phyloP scores from a whole-genome alignment of 2,888 invertebrate genomes.

The Andrena praecox region DNA sequence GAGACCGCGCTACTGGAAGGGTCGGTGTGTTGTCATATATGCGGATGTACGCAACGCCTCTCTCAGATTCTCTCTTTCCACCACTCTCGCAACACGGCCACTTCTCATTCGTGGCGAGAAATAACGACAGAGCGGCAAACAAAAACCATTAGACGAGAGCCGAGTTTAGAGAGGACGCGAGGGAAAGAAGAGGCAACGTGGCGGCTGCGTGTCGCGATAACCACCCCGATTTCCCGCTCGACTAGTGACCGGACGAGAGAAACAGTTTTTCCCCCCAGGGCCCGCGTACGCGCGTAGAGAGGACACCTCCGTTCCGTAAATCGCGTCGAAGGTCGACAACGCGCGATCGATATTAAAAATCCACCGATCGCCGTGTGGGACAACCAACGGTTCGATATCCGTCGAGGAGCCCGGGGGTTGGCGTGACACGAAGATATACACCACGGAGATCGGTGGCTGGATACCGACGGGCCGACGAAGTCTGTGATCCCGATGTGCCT shows the following conservation, averaged over 20 bases:
- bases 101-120: slow-evolving; percentile 39
- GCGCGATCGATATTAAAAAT: slow-evolving; percentile 4
- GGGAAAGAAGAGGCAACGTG: slow-evolving; percentile 32
- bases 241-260: slow-evolving; percentile 36
- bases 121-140: slow-evolving; percentile 22
- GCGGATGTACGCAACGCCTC: slow-evolving; percentile 63
- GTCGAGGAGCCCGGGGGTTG: slow-evolving; percentile 5
- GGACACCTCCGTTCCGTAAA: slow-evolving; percentile 5
- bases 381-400: slow-evolving; percentile 15
- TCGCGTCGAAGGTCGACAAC: slow-evolving; percentile 5
- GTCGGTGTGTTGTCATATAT: slow-evolving; percentile 69
- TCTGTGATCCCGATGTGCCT: slow-evolving; percentile 74
- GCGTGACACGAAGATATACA: slow-evolving; percentile 8
- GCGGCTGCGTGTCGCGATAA: slow-evolving; percentile 36
- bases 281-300: background rate
- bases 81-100: slow-evolving; percentile 35
- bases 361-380: slow-evolving; percentile 9
- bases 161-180: slow-evolving; percentile 20
- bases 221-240: slow-evolving; percentile 49
- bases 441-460: slow-evolving; percentile 46
- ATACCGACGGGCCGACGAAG: slow-evolving; percentile 64
- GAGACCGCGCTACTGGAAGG: slow-evolving; percentile 83
- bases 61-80: slow-evolving; percentile 51
- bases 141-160: slow-evolving; percentile 33
- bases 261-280: slow-evolving; percentile 5